Conservation (phyloP, 2,888 invertebrate species). For the Abrostola triplasia region DNA sequence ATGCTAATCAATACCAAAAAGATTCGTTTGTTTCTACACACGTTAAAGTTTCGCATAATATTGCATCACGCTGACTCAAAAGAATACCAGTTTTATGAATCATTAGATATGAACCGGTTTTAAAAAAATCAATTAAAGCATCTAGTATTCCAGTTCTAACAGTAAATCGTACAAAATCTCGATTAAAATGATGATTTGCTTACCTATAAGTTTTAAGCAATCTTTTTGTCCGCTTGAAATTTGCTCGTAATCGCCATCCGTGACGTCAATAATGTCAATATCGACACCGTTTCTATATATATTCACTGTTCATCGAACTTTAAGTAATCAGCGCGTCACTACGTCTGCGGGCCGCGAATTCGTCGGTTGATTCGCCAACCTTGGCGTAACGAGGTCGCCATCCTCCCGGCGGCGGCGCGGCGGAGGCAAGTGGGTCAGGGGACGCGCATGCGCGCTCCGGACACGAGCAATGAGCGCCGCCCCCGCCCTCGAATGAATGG, state of each 20-base stretch:
- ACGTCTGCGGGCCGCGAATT: conserved; percentile 78
- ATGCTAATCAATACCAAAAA: conserved; percentile 78
- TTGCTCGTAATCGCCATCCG: conserved; percentile 29
- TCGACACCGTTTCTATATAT: conserved; percentile 63
- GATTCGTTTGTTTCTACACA: conserved; percentile 62
- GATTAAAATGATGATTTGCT: conserved; percentile 8
- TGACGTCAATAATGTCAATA: conserved; percentile 39
- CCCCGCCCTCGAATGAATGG: conserved; percentile 83
- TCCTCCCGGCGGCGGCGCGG: conserved; percentile 66
- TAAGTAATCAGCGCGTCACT: conserved; percentile 75
- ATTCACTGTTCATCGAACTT: conserved; percentile 65
- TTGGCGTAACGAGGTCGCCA: conserved; percentile 82
- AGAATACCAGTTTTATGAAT: conserved; percentile 39
- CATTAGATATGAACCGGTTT: conserved; percentile 40
- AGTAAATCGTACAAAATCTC: conserved; percentile 8
- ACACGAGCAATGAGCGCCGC: conserved; percentile 85
- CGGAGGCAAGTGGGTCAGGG: conserved; percentile 83
- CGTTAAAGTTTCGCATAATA: conserved; percentile 67
- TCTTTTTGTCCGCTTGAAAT: conserved; percentile 32
- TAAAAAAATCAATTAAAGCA: conserved; percentile 17
- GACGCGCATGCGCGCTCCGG: conserved; percentile 84
- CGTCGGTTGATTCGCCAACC: conserved; percentile 83
- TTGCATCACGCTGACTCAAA: conserved; percentile 72
- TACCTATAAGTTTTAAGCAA: conserved; percentile 22
- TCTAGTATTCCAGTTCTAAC: conserved; percentile 29